A percentile compares a stretch with the other conserved stretches of the same genome.
Conservation (phyloP, 35 echinoderm and acorn worm genomes). For the Strongylocentrotus purpuratus region DNA sequence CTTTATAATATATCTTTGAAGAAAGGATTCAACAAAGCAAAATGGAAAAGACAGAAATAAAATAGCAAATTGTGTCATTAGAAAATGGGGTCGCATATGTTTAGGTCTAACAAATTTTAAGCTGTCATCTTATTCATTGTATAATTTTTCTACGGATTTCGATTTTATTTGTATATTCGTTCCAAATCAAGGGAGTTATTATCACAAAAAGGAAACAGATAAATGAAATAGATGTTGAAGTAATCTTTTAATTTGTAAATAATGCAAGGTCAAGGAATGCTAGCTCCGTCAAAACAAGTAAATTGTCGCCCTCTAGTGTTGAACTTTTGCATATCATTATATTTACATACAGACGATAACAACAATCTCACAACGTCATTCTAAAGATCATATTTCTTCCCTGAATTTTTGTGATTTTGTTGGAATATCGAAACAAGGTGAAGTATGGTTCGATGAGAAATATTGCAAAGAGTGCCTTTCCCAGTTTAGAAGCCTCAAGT, state of each 20-base stretch:
- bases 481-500: neutral
- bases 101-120: no score
- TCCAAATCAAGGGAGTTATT: no score
- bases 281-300: neutral
- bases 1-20: no score
- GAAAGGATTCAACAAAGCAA: no score
- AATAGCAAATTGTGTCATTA: no score
- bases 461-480: neutral
- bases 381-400: neutral
- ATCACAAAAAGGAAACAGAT: no score
- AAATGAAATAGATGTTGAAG: no score
- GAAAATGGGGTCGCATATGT: no score
- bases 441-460: slow-evolving; percentile 9
- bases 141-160: no score
- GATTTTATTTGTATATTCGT: no score
- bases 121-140: no score
- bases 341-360: slow-evolving; percentile 55
- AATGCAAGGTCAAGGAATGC: neutral
- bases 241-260: neutral
- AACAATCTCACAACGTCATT: slow-evolving; percentile 32
- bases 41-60: no score
- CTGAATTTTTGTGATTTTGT: neutral
- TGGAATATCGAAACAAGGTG: neutral
- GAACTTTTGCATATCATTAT: neutral
- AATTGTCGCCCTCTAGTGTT: slow-evolving; percentile 3